Evolutionary conservation across 1,140 invertebrate genomes (phyloP), one percentile per base, ranked within the genome.

Genomic region (Nebria ingens): DNA sequence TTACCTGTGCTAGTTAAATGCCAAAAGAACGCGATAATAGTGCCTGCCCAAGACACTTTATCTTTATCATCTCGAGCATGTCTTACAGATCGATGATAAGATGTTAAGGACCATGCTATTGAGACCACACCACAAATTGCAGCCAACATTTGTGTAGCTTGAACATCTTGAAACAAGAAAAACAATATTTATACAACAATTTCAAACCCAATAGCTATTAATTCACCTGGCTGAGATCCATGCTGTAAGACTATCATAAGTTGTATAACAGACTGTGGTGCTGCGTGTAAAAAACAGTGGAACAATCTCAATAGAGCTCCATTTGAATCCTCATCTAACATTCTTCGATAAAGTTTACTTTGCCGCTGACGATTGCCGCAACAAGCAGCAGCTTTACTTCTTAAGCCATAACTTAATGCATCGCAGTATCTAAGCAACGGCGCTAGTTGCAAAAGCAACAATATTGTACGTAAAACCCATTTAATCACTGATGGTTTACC

Each of bases 271-370:
- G 68, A 68, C 57, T 71, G 70, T 6, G 69, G 69, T 2, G 67
- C 68, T n/a, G 65, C 62, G 67, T 84, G 80, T 65, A 84, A 72
- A 63, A 83, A 85, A 56, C 76, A 76, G 64, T 85, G 82, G 65
- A 84, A 82, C 56, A 85, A 71, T 52, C 81, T 66, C 49, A 85
- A 67, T 52, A 84, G 64, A 29, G 76, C 71, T 9, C 76, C 73
- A 68, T 80, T 79, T 0, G 75, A 71, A 62, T 80, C 78, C 68
- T 80, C 78, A 62, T 76, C 76, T 34, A 77, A 61, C 76, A 78
- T 77, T 40, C 67, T 66, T 4, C 71, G 68, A 54, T 72, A 76
- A 54, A 72, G 71, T 38, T 61, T 59, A 15, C 68, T 66, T 21
- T 68, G 64, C 59, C 72, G 65, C 17, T 64, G 60, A 15, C 62